A percentile compares a stretch with the other conserved stretches of the same genome.
phyloP scores from a whole-genome alignment of 2,888 invertebrate species.

The Eupithecia dodoneata region DNA sequence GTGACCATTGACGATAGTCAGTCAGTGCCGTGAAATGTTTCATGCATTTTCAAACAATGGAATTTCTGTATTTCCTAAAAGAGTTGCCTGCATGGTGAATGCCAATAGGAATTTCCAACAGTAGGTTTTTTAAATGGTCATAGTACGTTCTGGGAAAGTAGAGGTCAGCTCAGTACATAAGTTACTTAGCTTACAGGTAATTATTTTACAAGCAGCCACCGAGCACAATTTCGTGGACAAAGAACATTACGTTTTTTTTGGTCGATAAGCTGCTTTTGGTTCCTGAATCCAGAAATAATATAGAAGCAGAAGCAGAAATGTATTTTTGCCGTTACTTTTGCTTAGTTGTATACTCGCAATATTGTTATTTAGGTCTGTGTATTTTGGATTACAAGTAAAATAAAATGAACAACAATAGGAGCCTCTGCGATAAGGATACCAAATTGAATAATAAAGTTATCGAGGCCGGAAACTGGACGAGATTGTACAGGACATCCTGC shows the following conservation, averaged over 20 bases:
- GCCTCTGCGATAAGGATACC: constrained; percentile 7
- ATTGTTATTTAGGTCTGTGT: neutral
- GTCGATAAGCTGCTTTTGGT: neutral
- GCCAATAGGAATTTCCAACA: neutral
- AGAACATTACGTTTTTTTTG: neutral
- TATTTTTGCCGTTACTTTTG: neutral
- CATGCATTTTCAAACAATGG: constrained; percentile 46
- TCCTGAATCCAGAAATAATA: neutral
- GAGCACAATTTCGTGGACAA: neutral
- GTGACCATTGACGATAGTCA: constrained; percentile 47
- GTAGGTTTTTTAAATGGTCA: neutral
- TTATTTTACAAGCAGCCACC: constrained; percentile 2
- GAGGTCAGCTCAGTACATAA: neutral
- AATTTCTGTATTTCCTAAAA: constrained; percentile 34
- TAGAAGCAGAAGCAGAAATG: neutral
- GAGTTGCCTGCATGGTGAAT: neutral
- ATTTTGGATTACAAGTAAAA: neutral
- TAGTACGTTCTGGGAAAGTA: neutral
- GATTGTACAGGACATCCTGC: constrained; percentile 23
- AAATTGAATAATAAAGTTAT: constrained; percentile 26
- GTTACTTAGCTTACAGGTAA: neutral
- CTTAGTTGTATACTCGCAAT: neutral
- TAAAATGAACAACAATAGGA: constrained; percentile 7
- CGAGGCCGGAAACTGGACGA: constrained; percentile 16
- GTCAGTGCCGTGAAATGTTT: constrained; percentile 41